A percentile compares a stretch with the other conserved stretches of the same genome.
These are phyloP conservation scores for Aspiorhynchus laticeps DNA, from an alignment of 2,113 vertebrate species.

Conservation along the genomic window DNA sequence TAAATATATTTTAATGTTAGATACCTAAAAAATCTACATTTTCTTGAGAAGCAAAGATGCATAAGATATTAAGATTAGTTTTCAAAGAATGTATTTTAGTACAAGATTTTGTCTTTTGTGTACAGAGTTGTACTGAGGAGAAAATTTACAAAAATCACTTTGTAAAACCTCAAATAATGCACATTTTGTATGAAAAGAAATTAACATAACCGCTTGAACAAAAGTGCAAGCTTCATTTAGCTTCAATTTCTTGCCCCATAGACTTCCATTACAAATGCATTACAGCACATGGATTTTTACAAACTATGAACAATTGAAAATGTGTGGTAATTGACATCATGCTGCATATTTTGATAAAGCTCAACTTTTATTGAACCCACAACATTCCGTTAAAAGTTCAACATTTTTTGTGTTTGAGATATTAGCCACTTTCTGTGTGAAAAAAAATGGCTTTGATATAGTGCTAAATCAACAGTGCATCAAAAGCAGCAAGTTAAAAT, in stretches of 20 bases:
- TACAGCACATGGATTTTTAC: background rate
- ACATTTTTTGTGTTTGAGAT: background rate
- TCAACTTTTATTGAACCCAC: background rate
- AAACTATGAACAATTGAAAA: background rate
- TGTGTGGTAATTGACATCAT: background rate
- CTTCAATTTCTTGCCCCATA: too few relatives aligned
- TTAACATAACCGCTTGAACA: too few relatives aligned
- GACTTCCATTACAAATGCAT: background rate
- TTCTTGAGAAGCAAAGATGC: background rate
- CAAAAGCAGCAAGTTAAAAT: background rate
- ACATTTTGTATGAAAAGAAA: too few relatives aligned
- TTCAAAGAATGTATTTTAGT: background rate
- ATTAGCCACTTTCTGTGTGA: background rate
- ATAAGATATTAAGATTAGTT: background rate
- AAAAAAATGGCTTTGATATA: background rate
- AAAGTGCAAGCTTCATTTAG: background rate
- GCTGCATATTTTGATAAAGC: background rate
- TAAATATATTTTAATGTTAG: background rate
- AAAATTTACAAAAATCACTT: too few relatives aligned
- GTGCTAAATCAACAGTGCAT: background rate
- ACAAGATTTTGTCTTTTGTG: too few relatives aligned
- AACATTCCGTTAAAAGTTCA: conserved; percentile 17
- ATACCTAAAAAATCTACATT: background rate
- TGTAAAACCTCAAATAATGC: too few relatives aligned
- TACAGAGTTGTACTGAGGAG: too few relatives aligned